Percentiles rank a stretch among this genome's conserved stretches.
phyloP scores from a whole-genome alignment of 2,113 vertebrate species.

The Scalopus aquaticus region DNA sequence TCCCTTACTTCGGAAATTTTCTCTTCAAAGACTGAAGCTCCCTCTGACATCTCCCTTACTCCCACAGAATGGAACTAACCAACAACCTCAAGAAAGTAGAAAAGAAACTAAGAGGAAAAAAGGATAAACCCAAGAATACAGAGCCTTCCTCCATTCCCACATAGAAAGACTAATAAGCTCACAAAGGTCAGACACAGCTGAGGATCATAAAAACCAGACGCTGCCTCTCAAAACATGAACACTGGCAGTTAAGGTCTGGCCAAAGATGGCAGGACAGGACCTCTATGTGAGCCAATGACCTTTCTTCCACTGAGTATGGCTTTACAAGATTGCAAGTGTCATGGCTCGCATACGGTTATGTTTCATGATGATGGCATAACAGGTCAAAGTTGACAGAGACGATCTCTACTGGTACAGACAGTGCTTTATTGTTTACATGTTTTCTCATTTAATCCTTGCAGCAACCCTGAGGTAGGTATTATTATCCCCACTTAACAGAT shows the following conservation, averaged over 20 bases:
- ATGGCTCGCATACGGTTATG: neutral
- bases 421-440: slow-evolving; percentile 68
- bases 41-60: neutral
- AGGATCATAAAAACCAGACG: neutral
- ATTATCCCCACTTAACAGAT: slow-evolving; percentile 66
- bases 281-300: neutral
- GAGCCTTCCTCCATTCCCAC: neutral
- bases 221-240: neutral
- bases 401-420: neutral
- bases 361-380: neutral
- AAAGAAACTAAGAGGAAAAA: neutral
- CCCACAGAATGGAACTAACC: neutral
- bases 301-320: neutral
- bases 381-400: neutral
- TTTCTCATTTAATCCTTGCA: slow-evolving; percentile 52
- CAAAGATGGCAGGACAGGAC: neutral
- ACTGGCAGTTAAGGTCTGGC: neutral
- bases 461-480: slow-evolving; percentile 78
- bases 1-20: neutral
- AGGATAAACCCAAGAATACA: neutral
- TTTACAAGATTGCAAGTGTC: neutral
- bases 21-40: neutral
- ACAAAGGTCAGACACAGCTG: neutral
- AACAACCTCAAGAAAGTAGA: neutral
- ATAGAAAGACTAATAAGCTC: neutral